Conservation (phyloP, 2,888 invertebrate genomes). For the Eucriotettix oculatus region DNA sequence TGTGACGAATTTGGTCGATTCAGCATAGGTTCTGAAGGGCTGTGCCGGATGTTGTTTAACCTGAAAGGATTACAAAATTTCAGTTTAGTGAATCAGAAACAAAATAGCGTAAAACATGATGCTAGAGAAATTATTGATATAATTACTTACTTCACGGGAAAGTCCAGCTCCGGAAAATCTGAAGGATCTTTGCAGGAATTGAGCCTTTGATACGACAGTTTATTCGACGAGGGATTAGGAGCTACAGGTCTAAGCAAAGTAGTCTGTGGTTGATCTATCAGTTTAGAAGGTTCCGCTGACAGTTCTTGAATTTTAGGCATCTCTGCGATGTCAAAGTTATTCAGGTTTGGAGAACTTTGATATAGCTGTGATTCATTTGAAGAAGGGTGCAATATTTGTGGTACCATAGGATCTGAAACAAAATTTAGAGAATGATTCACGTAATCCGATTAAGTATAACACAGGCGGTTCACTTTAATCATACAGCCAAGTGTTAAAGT, state of each 20-base stretch:
- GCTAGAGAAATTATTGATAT: not conserved
- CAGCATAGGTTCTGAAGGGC: constrained; percentile 31
- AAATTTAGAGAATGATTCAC: constrained; percentile 1
- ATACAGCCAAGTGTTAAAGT: not conserved
- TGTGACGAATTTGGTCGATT: constrained; percentile 23
- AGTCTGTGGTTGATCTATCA: no score
- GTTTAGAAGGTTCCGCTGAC: no score
- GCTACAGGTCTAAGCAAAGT: no score
- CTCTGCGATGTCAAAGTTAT: not conserved
- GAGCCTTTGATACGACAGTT: constrained; percentile 1
- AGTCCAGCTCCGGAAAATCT: constrained; percentile 14
- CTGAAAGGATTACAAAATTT: constrained; percentile 17
- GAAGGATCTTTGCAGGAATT: constrained; percentile 2
- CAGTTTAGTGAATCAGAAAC: not conserved
- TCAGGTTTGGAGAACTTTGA: not conserved
- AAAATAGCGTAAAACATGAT: not conserved
- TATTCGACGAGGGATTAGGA: not conserved
- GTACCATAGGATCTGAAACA: constrained; percentile 30
- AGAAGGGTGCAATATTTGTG: constrained; percentile 28
- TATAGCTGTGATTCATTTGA: not conserved
- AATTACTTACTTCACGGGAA: constrained; percentile 15
- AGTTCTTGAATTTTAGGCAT: no score
- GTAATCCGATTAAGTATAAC: not conserved
- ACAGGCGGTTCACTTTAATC: not conserved
- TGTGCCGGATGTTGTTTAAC: constrained; percentile 31